These are phyloP conservation scores for Melinaea menophilus DNA, from an alignment of 2,888 invertebrate species.

Conservation along the genomic window DNA sequence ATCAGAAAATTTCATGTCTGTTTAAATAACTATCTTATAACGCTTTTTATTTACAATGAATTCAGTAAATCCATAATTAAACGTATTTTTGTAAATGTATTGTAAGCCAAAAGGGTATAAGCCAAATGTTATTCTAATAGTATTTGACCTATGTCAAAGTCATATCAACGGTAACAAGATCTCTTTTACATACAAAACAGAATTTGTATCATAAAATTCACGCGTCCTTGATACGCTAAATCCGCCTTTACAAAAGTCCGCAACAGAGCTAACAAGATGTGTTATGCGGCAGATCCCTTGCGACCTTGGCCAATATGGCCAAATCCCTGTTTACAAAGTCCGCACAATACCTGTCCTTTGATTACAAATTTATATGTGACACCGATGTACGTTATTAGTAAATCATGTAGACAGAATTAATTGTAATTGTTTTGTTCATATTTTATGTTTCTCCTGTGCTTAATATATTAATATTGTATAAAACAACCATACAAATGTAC, in stretches of 20 bases:
- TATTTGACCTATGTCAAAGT: conserved; percentile 6
- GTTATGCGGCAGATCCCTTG: conserved; percentile 3
- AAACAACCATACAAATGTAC: too few relatives aligned
- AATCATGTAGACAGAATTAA: conserved; percentile 2
- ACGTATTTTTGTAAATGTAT: background rate
- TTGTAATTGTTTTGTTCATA: background rate
- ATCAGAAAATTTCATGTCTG: too few relatives aligned
- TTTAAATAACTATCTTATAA: too few relatives aligned
- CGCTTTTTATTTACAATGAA: too few relatives aligned
- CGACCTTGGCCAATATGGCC: conserved; percentile 1
- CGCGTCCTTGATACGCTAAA: background rate
- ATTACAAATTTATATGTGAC: conserved; percentile 27
- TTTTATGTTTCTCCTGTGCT: too few relatives aligned
- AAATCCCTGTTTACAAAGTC: conserved; percentile 9
- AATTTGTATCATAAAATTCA: background rate
- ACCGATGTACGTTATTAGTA: conserved; percentile 9
- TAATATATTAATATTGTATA: too few relatives aligned
- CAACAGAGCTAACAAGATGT: conserved; percentile 3
- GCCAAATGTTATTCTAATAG: background rate
- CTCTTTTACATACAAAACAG: conserved; percentile 5
- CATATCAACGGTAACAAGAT: conserved; percentile 5
- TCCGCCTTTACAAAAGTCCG: conserved; percentile 1
- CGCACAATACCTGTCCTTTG: conserved; percentile 10
- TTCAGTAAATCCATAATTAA: background rate
- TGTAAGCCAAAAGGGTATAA: background rate